phyloP scores from a whole-genome alignment of 2,113 vertebrate genomes.

The Geococcyx californianus region DNA sequence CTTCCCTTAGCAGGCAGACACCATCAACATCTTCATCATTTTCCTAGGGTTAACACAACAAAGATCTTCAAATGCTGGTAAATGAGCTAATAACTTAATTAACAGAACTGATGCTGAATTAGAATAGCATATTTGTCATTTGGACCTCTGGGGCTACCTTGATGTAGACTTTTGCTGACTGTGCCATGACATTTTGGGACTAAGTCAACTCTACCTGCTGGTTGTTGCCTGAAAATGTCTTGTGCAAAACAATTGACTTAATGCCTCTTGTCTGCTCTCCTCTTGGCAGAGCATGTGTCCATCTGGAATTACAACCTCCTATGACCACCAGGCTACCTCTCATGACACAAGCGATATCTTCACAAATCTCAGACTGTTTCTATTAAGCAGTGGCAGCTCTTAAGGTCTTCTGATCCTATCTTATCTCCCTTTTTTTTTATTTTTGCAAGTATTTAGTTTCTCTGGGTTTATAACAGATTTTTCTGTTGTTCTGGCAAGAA shows the following conservation, averaged over 20 bases:
- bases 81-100: background rate
- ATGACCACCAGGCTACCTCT: slow-evolving; percentile 34
- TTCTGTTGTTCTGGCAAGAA: background rate
- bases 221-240: slow-evolving; percentile 36
- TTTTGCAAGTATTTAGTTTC: background rate
- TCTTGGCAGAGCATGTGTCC: slow-evolving; percentile 55
- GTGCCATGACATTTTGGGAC: background rate
- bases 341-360: background rate
- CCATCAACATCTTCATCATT: background rate
- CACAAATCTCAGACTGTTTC: background rate
- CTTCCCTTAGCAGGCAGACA: background rate
- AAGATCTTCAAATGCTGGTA: background rate
- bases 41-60: background rate
- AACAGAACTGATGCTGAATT: background rate
- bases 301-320: slow-evolving; percentile 60
- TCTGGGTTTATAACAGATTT: background rate
- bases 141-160: background rate
- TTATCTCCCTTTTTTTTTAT: background rate
- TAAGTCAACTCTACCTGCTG: slow-evolving; percentile 51
- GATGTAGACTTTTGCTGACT: background rate
- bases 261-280: slow-evolving; percentile 56
- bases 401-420: background rate
- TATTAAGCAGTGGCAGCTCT: background rate
- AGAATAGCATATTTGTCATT: background rate
- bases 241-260: slow-evolving; percentile 64